These are phyloP conservation scores for Congeria kusceri DNA, from an alignment of 2,888 invertebrate species.

Conservation along the genomic window DNA sequence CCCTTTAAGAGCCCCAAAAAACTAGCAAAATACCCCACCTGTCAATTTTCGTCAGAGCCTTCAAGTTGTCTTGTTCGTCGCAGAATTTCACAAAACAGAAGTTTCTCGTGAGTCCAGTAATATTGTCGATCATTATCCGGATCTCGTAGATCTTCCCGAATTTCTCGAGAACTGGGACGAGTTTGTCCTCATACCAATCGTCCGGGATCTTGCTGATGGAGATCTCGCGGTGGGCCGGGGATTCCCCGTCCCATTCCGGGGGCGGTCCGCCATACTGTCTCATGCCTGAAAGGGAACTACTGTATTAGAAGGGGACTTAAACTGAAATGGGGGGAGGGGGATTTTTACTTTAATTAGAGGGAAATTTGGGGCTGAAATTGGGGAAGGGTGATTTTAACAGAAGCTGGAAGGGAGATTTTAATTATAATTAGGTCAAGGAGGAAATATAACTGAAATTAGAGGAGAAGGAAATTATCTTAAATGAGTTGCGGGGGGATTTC, in stretches of 20 bases:
- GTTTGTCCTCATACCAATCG: conserved; percentile 60
- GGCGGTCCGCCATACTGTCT: conserved; percentile 55
- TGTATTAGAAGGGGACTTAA: too few species aligned
- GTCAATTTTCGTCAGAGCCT: conserved; percentile 45
- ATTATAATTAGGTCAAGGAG: too few species aligned
- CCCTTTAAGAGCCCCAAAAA: too few species aligned
- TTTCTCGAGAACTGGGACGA: conserved; percentile 55
- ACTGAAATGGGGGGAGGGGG: too few species aligned
- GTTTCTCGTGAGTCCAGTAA: conserved; percentile 51
- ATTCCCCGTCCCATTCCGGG: conserved; percentile 55
- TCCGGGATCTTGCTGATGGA: conserved; percentile 47
- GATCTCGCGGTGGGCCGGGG: conserved; percentile 43
- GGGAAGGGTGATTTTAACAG: too few species aligned
- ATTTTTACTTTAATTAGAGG: too few species aligned
- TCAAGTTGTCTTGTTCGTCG: conserved; percentile 40
- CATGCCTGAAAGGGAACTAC: conserved; percentile 35
- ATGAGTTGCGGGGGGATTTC: too few species aligned
- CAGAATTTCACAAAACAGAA: conserved; percentile 63
- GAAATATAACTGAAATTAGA: too few species aligned
- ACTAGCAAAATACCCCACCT: conserved; percentile 20
- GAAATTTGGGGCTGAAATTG: too few species aligned
- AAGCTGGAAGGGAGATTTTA: too few species aligned
- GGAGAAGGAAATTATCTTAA: too few species aligned
- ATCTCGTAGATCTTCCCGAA: conserved; percentile 55
- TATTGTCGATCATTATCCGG: conserved; percentile 52